These are phyloP conservation scores for Vidua macroura DNA, from an alignment of 2,113 vertebrate genomes.

Conservation along the genomic window DNA sequence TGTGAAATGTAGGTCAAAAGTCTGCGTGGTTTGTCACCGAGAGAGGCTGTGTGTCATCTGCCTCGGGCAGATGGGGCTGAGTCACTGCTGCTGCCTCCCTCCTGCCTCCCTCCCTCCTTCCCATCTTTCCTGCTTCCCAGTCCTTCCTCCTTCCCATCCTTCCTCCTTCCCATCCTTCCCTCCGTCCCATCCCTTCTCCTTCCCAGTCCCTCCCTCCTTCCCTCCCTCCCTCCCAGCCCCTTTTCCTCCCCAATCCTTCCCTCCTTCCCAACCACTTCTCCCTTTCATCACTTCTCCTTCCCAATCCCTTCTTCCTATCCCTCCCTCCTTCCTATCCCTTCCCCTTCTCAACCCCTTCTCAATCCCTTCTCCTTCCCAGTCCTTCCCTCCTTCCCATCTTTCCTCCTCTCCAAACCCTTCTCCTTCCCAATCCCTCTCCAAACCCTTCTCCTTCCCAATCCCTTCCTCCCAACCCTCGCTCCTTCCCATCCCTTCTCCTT, in stretches of 20 bases:
- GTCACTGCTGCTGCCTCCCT: slow-evolving; percentile 20
- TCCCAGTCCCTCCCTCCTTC: not conserved
- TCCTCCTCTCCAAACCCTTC: no score
- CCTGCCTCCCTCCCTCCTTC: not conserved
- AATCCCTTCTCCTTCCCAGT: not conserved
- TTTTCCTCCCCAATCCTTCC: no score
- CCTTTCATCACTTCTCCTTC: no score
- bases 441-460: not conserved
- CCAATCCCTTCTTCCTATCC: not conserved
- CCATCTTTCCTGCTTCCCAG: not conserved
- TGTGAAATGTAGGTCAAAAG: slow-evolving; percentile 13
- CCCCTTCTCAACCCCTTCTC: not conserved
- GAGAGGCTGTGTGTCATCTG: not conserved
- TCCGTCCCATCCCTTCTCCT: not conserved
- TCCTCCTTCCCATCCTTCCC: not conserved
- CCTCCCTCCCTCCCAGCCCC: not conserved
- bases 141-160: not conserved
- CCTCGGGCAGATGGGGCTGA: slow-evolving; percentile 41
- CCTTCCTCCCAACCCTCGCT: not conserved
- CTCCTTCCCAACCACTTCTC: not conserved
- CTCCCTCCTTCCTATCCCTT: not conserved
- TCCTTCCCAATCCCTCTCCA: no score
- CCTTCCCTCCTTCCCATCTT: not conserved
- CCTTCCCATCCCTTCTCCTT: not conserved
- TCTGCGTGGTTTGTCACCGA: not conserved